Evolutionary conservation across 2,797 vertebrate genomes (phyloP).

Genomic region (Dryobates pubescens): DNA sequence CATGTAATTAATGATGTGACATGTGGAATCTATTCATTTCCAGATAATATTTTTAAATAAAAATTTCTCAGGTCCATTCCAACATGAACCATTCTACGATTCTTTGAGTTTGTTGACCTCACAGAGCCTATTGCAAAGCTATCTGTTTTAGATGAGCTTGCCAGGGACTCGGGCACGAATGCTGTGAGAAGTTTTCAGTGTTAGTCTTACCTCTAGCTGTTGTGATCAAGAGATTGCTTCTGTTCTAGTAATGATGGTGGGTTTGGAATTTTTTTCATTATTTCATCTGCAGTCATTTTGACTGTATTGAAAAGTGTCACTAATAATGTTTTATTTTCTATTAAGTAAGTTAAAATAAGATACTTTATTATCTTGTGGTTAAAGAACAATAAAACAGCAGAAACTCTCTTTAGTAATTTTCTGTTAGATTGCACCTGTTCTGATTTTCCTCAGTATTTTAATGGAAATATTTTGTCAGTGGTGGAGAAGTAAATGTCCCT

Average conservation of each 20-base stretch:
- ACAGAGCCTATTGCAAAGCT: background rate
- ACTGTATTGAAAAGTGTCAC: background rate
- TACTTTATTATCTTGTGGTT: background rate
- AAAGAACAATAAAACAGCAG: background rate
- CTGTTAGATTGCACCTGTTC: background rate
- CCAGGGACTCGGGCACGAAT: background rate
- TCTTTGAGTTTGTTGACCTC: background rate
- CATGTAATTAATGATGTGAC: background rate
- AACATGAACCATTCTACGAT: no score
- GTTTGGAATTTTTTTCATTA: background rate
- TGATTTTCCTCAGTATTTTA: background rate
- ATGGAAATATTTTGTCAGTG: background rate
- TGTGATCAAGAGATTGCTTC: background rate
- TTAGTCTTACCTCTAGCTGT: background rate
- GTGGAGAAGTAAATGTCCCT: background rate
- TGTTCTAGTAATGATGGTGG: background rate
- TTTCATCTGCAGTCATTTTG: background rate
- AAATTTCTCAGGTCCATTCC: background rate
- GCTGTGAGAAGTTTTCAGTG: background rate
- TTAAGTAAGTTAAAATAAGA: background rate
- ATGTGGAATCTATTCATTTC: background rate
- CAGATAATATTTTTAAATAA: background rate
- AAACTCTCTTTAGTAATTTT: background rate
- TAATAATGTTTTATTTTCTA: background rate
- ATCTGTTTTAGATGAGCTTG: background rate